phyloP scores from a whole-genome alignment of 2,113 vertebrate species.

The Sisor rabdophorus region DNA sequence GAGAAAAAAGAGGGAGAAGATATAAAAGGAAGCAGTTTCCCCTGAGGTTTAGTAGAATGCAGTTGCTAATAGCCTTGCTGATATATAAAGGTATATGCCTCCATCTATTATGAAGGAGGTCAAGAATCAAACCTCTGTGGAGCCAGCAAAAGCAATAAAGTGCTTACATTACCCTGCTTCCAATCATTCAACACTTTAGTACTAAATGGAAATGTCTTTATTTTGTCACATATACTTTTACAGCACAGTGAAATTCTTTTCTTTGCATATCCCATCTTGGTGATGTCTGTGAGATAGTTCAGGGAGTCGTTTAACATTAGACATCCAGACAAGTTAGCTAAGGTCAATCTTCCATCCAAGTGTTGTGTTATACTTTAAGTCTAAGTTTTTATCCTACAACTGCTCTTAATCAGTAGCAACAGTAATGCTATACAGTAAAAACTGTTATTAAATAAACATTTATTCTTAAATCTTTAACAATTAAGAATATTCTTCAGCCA shows the following conservation, averaged over 20 bases:
- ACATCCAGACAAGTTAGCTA: background rate
- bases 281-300: background rate
- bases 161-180: background rate
- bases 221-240: too few species aligned
- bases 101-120: conserved; percentile 19
- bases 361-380: background rate
- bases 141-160: background rate
- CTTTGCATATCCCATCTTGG: too few species aligned
- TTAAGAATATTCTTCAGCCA: too few species aligned
- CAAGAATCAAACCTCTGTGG: conserved; percentile 16
- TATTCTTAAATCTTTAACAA: too few species aligned
- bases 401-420: background rate
- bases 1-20: conserved; percentile 44
- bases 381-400: background rate
- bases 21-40: conserved; percentile 23
- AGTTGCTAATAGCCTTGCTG: conserved; percentile 13
- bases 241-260: too few species aligned
- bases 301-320: background rate
- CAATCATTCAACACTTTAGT: background rate
- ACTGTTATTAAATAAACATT: too few species aligned
- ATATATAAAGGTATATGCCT: conserved; percentile 5
- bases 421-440: too few species aligned
- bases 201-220: background rate
- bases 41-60: background rate
- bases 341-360: background rate